A percentile compares a stretch with the other conserved stretches of the same genome.
Conservation (phyloP, 2,888 invertebrate genomes). For the Ennomos fuscantarius region DNA sequence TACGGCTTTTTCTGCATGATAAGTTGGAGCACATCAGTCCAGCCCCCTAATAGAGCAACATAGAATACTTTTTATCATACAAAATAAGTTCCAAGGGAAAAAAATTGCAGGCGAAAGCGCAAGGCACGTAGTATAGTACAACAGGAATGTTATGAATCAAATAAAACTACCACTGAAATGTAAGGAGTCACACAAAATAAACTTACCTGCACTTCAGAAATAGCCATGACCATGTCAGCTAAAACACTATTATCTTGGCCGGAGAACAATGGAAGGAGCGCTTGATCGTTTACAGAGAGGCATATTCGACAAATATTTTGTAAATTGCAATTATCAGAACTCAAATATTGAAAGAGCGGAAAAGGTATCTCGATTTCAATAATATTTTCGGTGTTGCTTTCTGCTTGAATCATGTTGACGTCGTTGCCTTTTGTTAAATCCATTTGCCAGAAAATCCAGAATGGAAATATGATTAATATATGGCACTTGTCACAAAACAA, state of each 20-base stretch:
- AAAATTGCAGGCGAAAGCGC: too few relatives aligned
- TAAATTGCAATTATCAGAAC: slow-evolving; percentile 47
- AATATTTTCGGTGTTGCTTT: slow-evolving; percentile 31
- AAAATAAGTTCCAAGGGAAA: too few relatives aligned
- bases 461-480: too few relatives aligned
- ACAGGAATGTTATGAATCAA: too few relatives aligned
- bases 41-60: too few relatives aligned
- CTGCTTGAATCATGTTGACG: slow-evolving; percentile 3
- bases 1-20: too few relatives aligned
- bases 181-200: not conserved
- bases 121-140: too few relatives aligned
- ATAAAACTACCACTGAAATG: too few relatives aligned
- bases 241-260: slow-evolving; percentile 57
- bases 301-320: slow-evolving; percentile 79
- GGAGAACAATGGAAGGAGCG: slow-evolving; percentile 62
- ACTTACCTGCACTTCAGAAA: slow-evolving; percentile 68
- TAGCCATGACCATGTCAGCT: slow-evolving; percentile 62
- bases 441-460: slow-evolving; percentile 11
- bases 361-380: slow-evolving; percentile 56
- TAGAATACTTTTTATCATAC: too few relatives aligned
- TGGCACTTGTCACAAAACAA: too few relatives aligned
- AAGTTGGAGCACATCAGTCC: too few relatives aligned
- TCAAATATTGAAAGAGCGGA: slow-evolving; percentile 49
- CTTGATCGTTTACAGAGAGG: slow-evolving; percentile 56
- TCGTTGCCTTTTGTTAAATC: not conserved